Evolutionary conservation across 2,888 invertebrate species (phyloP), one percentile per base, ranked within the genome.

Genomic region (Agonopterix heracliana): DNA sequence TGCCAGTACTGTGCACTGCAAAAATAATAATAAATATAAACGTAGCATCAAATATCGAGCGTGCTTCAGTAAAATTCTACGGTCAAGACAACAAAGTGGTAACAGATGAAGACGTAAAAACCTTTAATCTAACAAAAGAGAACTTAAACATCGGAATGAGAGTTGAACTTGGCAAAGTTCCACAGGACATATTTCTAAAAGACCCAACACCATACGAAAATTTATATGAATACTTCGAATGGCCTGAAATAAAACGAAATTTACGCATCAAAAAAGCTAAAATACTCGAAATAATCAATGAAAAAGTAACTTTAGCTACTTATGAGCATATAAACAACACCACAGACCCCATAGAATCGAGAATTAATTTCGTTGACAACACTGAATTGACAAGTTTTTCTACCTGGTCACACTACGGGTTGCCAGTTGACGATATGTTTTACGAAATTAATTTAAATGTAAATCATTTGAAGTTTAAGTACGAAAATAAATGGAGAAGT

Each of bases 141-240:
- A 80, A 76, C 54, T 52, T 86, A 3, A 82, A 78, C 34, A 54
- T 46, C 53, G 84, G 81, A 1, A 54, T 80, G 1, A 54, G 52
- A 46, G 48, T 71, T 0, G 80, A 81, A 59, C 52, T 86, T 0
- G 84, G 81, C 0, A 76, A 57, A 54, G 55, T 44, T 3, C 81
- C 86, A 0, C 59, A 79, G 0, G 63, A 75, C 7, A 57, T 84
- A 10, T 85, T 71, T 48, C 41, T 83, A 1, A 77, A 62, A 46
- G 78, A 85, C 34, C 84, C 84, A 0, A 85, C 85, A 0, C 52
- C 59, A 0, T 78, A 80, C 38, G 68, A 71, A 0, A 54, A 81
- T 48, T 45, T 81, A 8, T 86, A 66, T 47, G 38, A 68, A 34
- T 61, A 69, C 40, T 81, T 56, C 50, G 54, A 81, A 46, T 86